A percentile compares a stretch with the other conserved stretches of the same genome.
phyloP scores from a whole-genome alignment of 2,888 invertebrate species.

The Ormyrus pomaceus region DNA sequence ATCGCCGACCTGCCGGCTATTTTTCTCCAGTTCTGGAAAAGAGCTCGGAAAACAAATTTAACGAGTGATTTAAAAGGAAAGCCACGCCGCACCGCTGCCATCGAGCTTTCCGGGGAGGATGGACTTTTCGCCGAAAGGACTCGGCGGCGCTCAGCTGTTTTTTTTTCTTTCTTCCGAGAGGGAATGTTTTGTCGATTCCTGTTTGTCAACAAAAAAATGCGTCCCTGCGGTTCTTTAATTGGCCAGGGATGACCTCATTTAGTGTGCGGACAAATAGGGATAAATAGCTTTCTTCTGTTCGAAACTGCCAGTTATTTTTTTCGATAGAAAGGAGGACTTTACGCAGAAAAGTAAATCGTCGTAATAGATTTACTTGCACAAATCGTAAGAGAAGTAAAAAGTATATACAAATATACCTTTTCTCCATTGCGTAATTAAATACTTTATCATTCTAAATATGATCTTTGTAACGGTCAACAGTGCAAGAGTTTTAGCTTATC shows the following conservation, averaged over 20 bases:
- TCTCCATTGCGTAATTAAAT: too few relatives aligned
- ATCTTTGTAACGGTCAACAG: too few relatives aligned
- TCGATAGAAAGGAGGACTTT: too few relatives aligned
- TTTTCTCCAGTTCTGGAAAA: slow-evolving; percentile 8
- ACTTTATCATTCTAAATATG: too few relatives aligned
- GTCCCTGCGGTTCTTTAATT: slow-evolving; percentile 34
- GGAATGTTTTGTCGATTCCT: slow-evolving; percentile 24
- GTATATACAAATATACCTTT: too few relatives aligned
- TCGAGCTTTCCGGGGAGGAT: slow-evolving; percentile 13
- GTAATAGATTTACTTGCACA: too few relatives aligned
- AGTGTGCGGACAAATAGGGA: slow-evolving; percentile 23
- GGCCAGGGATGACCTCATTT: slow-evolving; percentile 22
- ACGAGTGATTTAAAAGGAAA: slow-evolving; percentile 49
- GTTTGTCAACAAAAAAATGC: not conserved
- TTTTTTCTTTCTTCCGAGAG: slow-evolving; percentile 10
- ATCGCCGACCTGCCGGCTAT: slow-evolving; percentile 30
- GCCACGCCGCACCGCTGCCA: not conserved
- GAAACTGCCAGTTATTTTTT: too few relatives aligned
- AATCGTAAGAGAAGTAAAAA: too few relatives aligned
- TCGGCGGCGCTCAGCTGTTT: slow-evolving; percentile 21
- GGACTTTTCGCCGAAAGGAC: slow-evolving; percentile 40
- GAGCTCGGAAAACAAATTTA: slow-evolving; percentile 37
- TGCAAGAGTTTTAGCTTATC: too few relatives aligned
- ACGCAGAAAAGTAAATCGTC: too few relatives aligned
- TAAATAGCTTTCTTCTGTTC: not conserved